Base-by-base conservation (phyloP, 1,140 invertebrate species). In the Bombus waltoni region DNA sequence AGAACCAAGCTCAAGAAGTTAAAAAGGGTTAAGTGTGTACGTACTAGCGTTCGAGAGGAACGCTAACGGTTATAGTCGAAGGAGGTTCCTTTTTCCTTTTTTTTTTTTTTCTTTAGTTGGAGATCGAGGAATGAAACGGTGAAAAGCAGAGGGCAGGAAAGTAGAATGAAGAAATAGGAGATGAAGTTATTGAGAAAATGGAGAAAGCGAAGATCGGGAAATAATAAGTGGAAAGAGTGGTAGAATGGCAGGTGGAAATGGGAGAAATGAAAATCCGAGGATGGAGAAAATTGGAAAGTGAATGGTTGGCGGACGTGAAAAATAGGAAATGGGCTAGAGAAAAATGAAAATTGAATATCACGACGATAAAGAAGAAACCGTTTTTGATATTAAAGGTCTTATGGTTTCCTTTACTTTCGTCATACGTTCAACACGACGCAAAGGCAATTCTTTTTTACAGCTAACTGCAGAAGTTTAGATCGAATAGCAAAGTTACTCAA, bases 271-370 rank as follows among this genome's bases (percentile, higher is more conserved):
- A 75, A 75, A 22, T 53, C 25, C 8, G n/a, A 28, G 44, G 47
- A 32, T 74, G 44, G 22, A 35, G 44, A 32, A 53, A 75, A 75
- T 53, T 75, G 44, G 13, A 75, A 73, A 73, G 72, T 11, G 32
- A 75, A 25, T 35, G 32, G 44, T 35, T 25, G 44, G n/a, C 9
- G 32, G 10, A n/a, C 6, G 44, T 62, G 3, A 28, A 28, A 11
- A 76, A 72, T n/a, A 44, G 47, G 32, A 38, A 38, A 44, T 73
- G 10, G 11, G n/a, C 15, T 53, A n/a, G 6, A 22, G 47, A 76
- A 53, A 32, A 75, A 75, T 35, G 73, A 76, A 38, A 57, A 76
- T 76, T 76, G 47, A 38, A 76, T 38, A 76, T 76, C 22, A 25
- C 13, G 11, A 18, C 25, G 47, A 32, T 47, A 47, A 73, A 47